Base-by-base conservation (phyloP, 92 coral and sea anemone genomes). In the Scolanthus callimorphus region DNA sequence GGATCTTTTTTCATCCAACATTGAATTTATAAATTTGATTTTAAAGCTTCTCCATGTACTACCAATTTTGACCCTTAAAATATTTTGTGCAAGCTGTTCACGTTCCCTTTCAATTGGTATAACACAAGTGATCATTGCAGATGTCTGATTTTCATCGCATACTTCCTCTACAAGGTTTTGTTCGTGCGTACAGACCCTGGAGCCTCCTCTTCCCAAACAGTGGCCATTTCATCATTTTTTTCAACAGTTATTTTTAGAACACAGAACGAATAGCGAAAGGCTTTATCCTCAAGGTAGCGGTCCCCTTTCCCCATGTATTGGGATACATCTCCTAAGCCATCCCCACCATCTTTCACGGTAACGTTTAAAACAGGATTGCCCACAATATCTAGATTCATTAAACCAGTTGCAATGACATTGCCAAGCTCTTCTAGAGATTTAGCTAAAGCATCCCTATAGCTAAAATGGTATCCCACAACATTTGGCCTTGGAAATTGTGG, bases 201-300 rank as follows among this genome's bases (percentile, higher is more conserved):
- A 19, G 45, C 21, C 12, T 65, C 73, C 49, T 66, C 72, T 41
- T 65, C 72, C 71, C 62, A 65, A 0, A 65, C 38, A 51, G 62
- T 52, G 9, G 17, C 3, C 20, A 38, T 59, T 65, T 65, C 73
- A 2, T 29, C 20, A 4, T 53, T 27, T 21, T 52, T 1, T 52
- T 52, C 72, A 2, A 65, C 27, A 20, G 39, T 39, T 2, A 34
- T 41, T n/a, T 52, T 65, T 20, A 65, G 39, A 3, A 52, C 26
- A 39, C 72, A 65, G 27, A 65, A 65, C 41, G 62, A 52, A 65
- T 65, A 65, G 11, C 55, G 1, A 19, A 20, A 54, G 15, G 62
- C 73, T 20, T 66, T 66, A 41, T 65, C 62, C 9, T 31, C 26
- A 2, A 63, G 25, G 39, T 13, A 27, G 15, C 59, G 29, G 28